Base-by-base conservation (phyloP, 2,888 invertebrate species). In the Tachystola acroxantha region DNA sequence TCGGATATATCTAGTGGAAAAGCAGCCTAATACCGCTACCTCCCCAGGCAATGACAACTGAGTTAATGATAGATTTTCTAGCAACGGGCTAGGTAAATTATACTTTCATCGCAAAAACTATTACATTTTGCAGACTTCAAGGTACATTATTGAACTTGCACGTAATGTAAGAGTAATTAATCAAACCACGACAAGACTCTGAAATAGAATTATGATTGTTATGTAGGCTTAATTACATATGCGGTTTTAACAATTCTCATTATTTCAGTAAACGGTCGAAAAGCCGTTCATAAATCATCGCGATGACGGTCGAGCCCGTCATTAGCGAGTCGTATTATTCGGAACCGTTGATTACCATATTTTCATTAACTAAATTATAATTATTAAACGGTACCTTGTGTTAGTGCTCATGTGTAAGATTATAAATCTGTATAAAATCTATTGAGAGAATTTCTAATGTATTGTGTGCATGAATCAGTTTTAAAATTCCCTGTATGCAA, bases 201-300 rank as follows among this genome's bases (percentile, higher is more conserved):
- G 39, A 39, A 40, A 47, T 49, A 44, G 44, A 42, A 40, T 52
- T 48, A 51, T 51, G 55, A 59, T 59, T 55, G 50, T 46, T 43
- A 45, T 36, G 40, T 46, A 47, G 43, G 36, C 43, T 49, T 43
- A 45, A 47, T 48, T 47, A 50, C 44, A 41, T 57, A 50, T 55
- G 53, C 57, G 45, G 50, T 66, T 64, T 60, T 59, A 62, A 63
- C 61, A 53, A 58, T 60, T 58, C 61, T 62, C 57, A 69, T 75
- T 75, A 75, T 72, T 73, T 67, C 65, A 63, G 64, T 75, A 75
- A 79, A 73, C 70, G 64, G 57, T 56, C 62, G 61, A 70, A 70
- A 66, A 53, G 51, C 44, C 46, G 52, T 57, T 62, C 78, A 81
- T 81, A 78, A 81, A 80, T 82, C 80, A 80, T 70, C 50, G 39